Percentiles rank a stretch among this genome's conserved stretches.
Conservation (phyloP, 2,888 invertebrate species). For the Drosophila kambysellisi region DNA sequence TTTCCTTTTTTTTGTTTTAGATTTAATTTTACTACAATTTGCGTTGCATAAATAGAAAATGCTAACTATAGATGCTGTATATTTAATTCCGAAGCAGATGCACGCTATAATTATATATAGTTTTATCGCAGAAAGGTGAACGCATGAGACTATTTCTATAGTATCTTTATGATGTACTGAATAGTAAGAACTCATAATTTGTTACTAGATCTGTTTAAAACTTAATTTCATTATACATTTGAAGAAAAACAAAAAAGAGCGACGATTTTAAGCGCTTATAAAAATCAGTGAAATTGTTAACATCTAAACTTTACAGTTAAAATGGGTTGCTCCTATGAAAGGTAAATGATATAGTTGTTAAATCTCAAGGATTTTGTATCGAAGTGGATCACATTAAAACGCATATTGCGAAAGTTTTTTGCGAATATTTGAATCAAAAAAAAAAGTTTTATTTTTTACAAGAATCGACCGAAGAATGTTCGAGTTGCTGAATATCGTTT, state of each 20-base stretch:
- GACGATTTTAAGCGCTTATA: background rate
- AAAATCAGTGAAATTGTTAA: background rate
- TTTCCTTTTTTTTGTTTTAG: no score
- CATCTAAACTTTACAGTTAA: background rate
- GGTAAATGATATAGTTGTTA: background rate
- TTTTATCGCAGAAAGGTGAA: background rate
- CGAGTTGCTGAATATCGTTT: background rate
- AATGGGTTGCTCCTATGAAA: background rate
- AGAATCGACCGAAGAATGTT: background rate
- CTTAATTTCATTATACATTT: background rate
- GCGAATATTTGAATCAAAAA: no score
- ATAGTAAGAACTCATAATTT: background rate
- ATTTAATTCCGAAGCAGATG: background rate
- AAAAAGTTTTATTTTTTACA: background rate
- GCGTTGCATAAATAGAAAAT: background rate
- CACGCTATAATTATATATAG: constrained; percentile 2
- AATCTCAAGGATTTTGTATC: background rate
- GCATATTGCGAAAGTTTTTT: background rate
- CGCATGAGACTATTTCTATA: background rate
- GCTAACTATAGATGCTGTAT: background rate
- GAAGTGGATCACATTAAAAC: background rate
- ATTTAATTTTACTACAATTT: background rate
- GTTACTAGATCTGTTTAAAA: background rate
- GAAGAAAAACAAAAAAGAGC: background rate
- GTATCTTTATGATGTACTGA: background rate